Evolutionary conservation across 2,888 invertebrate species (phyloP).

Genomic region (Agrochola litura): DNA sequence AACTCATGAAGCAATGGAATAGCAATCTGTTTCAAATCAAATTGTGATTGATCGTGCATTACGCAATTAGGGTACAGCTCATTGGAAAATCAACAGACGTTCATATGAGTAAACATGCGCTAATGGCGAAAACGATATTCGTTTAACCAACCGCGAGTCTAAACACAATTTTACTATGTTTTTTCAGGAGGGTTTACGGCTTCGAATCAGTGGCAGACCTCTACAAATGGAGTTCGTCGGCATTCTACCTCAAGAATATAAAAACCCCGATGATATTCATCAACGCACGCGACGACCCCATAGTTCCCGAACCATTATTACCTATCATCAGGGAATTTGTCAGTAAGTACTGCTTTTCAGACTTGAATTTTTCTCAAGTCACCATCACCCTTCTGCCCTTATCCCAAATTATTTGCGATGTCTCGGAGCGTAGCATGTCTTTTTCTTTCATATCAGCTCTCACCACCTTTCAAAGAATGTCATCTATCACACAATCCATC

Average conservation of each 20-base stretch:
- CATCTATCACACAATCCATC: not conserved
- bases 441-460: not conserved
- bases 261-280: slow-evolving; percentile 97
- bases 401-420: not conserved
- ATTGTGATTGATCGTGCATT: no score
- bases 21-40: no score
- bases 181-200: slow-evolving; percentile 93
- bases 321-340: slow-evolving; percentile 93
- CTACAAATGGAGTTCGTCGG: slow-evolving; percentile 96
- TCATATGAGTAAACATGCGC: not conserved
- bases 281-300: slow-evolving; percentile 97
- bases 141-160: not conserved
- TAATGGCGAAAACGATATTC: slow-evolving; percentile 10
- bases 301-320: slow-evolving; percentile 95
- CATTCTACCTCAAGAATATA: slow-evolving; percentile 94
- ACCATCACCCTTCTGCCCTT: not conserved
- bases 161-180: slow-evolving; percentile 50
- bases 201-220: slow-evolving; percentile 94
- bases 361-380: not conserved
- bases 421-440: not conserved
- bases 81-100: not conserved
- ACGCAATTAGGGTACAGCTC: no score
- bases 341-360: slow-evolving; percentile 90
- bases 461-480: not conserved
- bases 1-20: no score